Evolutionary conservation across 2,113 vertebrate genomes (phyloP).

Genomic region (Silurus meridionalis): DNA sequence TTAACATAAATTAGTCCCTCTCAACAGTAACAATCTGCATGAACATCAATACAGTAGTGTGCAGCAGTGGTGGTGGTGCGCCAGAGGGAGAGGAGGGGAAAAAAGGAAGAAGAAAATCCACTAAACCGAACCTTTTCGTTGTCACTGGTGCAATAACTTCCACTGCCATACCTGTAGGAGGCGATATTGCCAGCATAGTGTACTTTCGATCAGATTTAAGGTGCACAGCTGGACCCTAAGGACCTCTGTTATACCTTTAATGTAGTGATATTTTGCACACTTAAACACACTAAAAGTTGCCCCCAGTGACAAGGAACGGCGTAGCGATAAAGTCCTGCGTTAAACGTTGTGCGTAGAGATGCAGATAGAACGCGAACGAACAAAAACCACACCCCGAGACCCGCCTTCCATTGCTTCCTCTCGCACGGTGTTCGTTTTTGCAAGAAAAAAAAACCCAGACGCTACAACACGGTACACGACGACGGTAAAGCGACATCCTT

Average conservation of each 20-base stretch:
- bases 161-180: not conserved
- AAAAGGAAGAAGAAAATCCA: not conserved
- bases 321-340: not conserved
- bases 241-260: not conserved
- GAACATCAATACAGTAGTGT: conserved; percentile 64
- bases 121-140: not conserved
- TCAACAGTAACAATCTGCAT: conserved; percentile 37
- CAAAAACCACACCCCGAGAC: not conserved
- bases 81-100: conserved; percentile 13
- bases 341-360: conserved; percentile 12
- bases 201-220: not conserved
- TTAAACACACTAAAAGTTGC: not conserved
- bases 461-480: conserved; percentile 36
- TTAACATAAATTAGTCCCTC: conserved; percentile 43
- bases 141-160: not conserved
- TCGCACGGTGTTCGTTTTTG: conserved; percentile 11
- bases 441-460: not conserved
- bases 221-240: not conserved
- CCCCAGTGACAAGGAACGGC: not conserved
- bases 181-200: not conserved
- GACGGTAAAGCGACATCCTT: conserved; percentile 48
- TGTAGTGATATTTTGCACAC: not conserved
- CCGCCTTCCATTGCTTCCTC: not conserved
- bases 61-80: conserved; percentile 42
- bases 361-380: not conserved